A percentile compares a stretch with the other conserved stretches of the same genome.
These are phyloP conservation scores for Isaurus tuberculatus DNA, from an alignment of 92 coral and sea anemone species.

Conservation along the genomic window DNA sequence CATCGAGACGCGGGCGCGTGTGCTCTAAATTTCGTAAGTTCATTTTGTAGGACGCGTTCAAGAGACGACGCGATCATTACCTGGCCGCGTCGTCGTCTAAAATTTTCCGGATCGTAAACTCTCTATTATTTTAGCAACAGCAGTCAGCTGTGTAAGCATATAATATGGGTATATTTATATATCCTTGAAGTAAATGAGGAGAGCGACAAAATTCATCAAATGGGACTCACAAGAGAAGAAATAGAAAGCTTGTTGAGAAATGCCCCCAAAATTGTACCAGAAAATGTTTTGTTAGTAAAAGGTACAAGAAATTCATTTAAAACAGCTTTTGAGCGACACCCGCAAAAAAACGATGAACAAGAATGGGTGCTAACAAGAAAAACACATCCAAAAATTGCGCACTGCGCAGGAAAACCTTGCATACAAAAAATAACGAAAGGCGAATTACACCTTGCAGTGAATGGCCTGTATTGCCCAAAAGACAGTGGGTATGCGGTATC, in stretches of 20 bases:
- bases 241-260: not conserved
- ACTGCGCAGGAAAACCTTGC: slow-evolving; percentile 1
- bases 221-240: slow-evolving; percentile 18
- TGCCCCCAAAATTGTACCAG: slow-evolving; percentile 1
- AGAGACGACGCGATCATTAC: no score
- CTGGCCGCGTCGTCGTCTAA: no score
- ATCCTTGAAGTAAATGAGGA: slow-evolving; percentile 4
- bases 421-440: not conserved
- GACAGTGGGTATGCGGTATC: not conserved
- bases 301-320: not conserved
- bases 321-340: slow-evolving; percentile 9
- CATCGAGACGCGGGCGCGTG: no score
- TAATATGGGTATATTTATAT: not conserved
- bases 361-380: slow-evolving; percentile 11
- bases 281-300: not conserved
- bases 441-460: not conserved
- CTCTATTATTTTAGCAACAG: not conserved
- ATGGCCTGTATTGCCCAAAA: slow-evolving; percentile 6
- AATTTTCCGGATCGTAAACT: no score
- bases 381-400: slow-evolving; percentile 7
- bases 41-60: no score
- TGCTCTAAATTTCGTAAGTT: no score
- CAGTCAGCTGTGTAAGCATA: slow-evolving; percentile 7
- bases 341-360: not conserved
- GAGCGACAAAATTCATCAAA: slow-evolving; percentile 7